A percentile compares a stretch with the other conserved stretches of the same genome.
Conservation (phyloP, 53 echinoderm and acorn worm species). For the Actinopyga echinites region DNA sequence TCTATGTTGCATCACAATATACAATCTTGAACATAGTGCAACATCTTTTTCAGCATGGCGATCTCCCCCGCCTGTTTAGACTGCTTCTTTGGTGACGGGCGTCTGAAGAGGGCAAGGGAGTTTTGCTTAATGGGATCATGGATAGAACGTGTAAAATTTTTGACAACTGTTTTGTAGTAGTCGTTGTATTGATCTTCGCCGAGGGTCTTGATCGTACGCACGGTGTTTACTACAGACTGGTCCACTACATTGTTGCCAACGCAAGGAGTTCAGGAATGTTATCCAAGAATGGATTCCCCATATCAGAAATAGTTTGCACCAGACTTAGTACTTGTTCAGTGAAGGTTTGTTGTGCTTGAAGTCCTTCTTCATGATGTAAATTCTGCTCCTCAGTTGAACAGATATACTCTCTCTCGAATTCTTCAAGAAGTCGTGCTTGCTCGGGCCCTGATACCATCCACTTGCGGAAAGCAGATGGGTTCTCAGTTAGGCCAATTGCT, state of each 20-base stretch:
- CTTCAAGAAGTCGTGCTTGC: conserved; percentile 21
- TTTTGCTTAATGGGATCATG: neutral
- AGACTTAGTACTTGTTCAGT: neutral
- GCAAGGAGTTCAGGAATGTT: conserved; percentile 4
- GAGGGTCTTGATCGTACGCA: conserved; percentile 1
- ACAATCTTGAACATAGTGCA: neutral
- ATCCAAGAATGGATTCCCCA: conserved; percentile 22
- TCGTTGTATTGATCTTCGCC: conserved; percentile 17
- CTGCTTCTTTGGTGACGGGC: neutral
- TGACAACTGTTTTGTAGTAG: neutral
- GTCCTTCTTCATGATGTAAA: neutral
- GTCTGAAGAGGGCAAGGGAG: conserved; percentile 38
- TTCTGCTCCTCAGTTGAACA: neutral
- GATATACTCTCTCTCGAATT: neutral
- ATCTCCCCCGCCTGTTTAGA: conserved; percentile 21
- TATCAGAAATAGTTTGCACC: neutral
- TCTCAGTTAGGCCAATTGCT: neutral
- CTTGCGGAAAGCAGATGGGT: neutral
- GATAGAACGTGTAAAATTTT: too few species aligned
- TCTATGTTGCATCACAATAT: conserved; percentile 48
- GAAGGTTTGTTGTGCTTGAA: neutral
- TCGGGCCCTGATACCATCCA: neutral
- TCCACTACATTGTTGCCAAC: conserved; percentile 44
- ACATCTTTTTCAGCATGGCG: conserved; percentile 41
- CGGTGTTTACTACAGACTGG: conserved; percentile 14